Conservation (phyloP, 2,797 vertebrate species). For the Sarcoramphus papa region DNA sequence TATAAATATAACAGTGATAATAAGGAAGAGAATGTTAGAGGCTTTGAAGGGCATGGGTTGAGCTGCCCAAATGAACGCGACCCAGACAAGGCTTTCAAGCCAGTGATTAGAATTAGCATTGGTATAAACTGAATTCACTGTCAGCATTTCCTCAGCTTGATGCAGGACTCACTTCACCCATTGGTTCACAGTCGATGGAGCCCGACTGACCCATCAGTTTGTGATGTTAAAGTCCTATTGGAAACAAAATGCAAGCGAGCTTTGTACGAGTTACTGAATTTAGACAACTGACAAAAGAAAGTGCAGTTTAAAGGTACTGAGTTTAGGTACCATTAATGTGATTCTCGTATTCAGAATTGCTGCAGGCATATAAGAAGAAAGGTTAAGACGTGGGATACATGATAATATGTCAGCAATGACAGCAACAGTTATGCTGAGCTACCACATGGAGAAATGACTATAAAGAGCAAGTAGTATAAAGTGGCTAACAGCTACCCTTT, state of each 20-base stretch:
- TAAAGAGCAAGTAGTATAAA: background rate
- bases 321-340: background rate
- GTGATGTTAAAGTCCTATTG: background rate
- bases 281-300: constrained; percentile 1
- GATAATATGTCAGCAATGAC: background rate
- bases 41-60: constrained; percentile 50
- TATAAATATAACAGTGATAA: constrained; percentile 65
- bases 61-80: constrained; percentile 63
- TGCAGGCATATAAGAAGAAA: background rate
- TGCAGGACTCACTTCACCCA: background rate
- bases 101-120: constrained; percentile 30
- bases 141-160: constrained; percentile 31
- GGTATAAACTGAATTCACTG: constrained; percentile 59
- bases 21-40: constrained; percentile 73
- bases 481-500: background rate
- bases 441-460: background rate
- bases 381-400: background rate
- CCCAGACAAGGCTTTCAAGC: constrained; percentile 92
- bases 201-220: background rate
- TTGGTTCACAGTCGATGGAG: background rate
- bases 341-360: background rate
- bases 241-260: background rate
- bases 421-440: background rate
- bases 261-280: background rate
- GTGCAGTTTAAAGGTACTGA: background rate